Conservation (phyloP, 1,140 invertebrate genomes). For the Anagrus nilaparvatae region DNA sequence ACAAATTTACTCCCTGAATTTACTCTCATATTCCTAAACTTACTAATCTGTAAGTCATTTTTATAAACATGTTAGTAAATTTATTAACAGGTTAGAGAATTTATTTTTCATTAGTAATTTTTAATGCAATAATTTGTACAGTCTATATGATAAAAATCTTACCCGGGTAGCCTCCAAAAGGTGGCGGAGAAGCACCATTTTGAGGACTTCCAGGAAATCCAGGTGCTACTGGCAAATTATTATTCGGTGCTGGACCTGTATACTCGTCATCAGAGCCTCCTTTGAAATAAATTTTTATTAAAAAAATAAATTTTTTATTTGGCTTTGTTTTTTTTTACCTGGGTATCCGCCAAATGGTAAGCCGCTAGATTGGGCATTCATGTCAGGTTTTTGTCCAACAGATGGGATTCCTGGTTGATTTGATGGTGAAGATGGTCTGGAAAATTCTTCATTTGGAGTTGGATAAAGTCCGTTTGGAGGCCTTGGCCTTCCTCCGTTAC, state of each 20-base stretch:
- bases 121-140: too few relatives aligned
- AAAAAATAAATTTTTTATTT: not conserved
- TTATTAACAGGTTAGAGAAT: too few relatives aligned
- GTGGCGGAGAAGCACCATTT: too few relatives aligned
- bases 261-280: slow-evolving; percentile 12
- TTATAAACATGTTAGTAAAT: too few relatives aligned
- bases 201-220: slow-evolving; percentile 14
- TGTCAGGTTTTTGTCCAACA: slow-evolving; percentile 14
- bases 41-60: too few relatives aligned
- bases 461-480: slow-evolving; percentile 10
- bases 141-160: too few relatives aligned
- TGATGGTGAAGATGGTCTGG: slow-evolving; percentile 8
- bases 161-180: too few relatives aligned
- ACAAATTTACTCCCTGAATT: too few relatives aligned
- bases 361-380: too few relatives aligned
- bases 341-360: slow-evolving; percentile 1
- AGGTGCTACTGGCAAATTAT: slow-evolving; percentile 16
- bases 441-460: slow-evolving; percentile 1
- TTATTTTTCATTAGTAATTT: too few relatives aligned
- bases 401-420: slow-evolving; percentile 5
- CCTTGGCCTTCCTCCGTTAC: slow-evolving; percentile 9
- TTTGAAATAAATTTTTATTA: not conserved
- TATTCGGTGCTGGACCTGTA: slow-evolving; percentile 17
- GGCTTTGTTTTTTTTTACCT: not conserved
- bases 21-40: too few relatives aligned